Percentiles rank a stretch among this genome's conserved stretches.
Evolutionary conservation across 2,797 vertebrate species (phyloP).

Genomic region (Sebastes melanostomus): DNA sequence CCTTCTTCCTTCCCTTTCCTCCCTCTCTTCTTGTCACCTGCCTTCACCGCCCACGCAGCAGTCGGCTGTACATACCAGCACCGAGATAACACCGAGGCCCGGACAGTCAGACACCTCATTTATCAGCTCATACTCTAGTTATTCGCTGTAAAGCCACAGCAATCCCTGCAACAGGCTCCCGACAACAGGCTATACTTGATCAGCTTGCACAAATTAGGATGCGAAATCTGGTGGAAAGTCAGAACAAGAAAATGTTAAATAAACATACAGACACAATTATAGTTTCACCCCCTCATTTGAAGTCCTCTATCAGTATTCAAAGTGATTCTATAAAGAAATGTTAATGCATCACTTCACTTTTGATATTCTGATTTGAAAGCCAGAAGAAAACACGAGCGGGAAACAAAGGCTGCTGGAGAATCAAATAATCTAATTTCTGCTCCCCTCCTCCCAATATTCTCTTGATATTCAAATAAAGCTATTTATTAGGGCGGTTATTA

Average conservation of each 20-base stretch:
- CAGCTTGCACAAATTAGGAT: constrained; percentile 21
- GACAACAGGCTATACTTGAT: constrained; percentile 26
- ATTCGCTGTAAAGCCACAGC: constrained; percentile 45
- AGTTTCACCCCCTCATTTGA: neutral
- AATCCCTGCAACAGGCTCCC: constrained; percentile 37
- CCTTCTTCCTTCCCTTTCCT: constrained; percentile 42
- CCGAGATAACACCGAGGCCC: constrained; percentile 63
- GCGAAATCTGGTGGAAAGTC: neutral
- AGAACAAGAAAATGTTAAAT: neutral
- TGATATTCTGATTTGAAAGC: constrained; percentile 37
- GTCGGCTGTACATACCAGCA: constrained; percentile 59
- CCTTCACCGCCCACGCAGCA: constrained; percentile 74
- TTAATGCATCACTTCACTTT: constrained; percentile 22
- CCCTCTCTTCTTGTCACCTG: constrained; percentile 70
- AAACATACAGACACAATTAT: neutral
- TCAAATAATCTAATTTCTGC: constrained; percentile 43
- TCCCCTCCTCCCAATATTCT: constrained; percentile 36
- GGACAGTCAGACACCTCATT: constrained; percentile 75
- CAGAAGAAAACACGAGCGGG: neutral
- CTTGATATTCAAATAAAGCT: constrained; percentile 73
- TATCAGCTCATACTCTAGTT: constrained; percentile 61
- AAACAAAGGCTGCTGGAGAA: constrained; percentile 36
- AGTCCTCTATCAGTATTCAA: constrained; percentile 10
- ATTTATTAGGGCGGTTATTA: constrained; percentile 46
- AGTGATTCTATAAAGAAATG: constrained; percentile 5